Conservation (phyloP, 2,797 vertebrate species). For the Dicrostonyx torquatus region DNA sequence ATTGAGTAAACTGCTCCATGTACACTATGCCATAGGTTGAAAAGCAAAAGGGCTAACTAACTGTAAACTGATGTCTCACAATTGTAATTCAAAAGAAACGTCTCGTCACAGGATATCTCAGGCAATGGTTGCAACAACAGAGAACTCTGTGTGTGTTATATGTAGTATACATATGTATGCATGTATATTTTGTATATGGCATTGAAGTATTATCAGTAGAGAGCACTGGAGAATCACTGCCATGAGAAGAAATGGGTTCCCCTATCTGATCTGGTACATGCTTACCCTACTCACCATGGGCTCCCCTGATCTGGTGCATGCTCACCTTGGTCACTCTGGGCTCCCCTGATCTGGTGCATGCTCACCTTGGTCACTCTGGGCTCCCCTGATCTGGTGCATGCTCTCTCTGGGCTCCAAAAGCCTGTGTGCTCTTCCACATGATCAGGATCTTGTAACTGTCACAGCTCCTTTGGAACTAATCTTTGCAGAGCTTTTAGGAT, state of each 20-base stretch:
- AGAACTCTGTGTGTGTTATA: neutral
- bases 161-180: neutral
- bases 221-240: neutral
- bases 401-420: neutral
- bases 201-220: neutral
- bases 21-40: neutral
- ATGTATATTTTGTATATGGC: neutral
- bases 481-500: neutral
- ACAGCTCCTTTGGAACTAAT: no score
- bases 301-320: neutral
- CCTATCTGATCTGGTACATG: neutral
- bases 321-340: neutral
- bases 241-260: neutral
- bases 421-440: neutral
- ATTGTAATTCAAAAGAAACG: neutral
- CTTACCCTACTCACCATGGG: no score
- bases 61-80: neutral
- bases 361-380: neutral
- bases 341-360: neutral
- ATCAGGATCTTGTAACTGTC: neutral
- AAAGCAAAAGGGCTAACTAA: neutral
- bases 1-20: neutral
- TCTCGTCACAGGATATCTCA: neutral
- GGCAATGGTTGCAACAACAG: neutral
- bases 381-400: neutral